Percentiles rank a stretch among this genome's conserved stretches.
phyloP scores from a whole-genome alignment of 2,888 invertebrate genomes.

The Drosophila mimetica region DNA sequence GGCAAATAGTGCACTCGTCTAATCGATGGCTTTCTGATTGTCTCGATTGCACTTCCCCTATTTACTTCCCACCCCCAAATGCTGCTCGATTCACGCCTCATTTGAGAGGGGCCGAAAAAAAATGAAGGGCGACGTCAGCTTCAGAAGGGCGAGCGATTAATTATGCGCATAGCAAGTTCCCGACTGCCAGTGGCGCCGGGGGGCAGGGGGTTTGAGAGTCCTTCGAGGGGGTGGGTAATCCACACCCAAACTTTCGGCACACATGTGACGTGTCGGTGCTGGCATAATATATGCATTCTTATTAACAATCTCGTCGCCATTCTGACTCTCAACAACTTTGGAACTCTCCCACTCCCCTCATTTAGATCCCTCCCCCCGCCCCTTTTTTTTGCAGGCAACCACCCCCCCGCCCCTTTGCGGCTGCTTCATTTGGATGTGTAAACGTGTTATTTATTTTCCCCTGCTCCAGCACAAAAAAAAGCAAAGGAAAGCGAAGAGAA shows the following conservation, averaged over 20 bases:
- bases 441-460: slow-evolving; percentile 78
- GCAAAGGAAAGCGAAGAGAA: slow-evolving; percentile 15
- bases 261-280: slow-evolving; percentile 56
- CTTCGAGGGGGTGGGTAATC: not conserved
- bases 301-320: slow-evolving; percentile 79
- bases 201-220: not conserved
- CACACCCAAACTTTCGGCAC: slow-evolving; percentile 3
- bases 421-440: slow-evolving; percentile 80
- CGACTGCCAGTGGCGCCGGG: not conserved
- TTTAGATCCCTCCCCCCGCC: not conserved
- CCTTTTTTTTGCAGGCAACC: too few relatives aligned
- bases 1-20: slow-evolving; percentile 11
- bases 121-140: slow-evolving; percentile 27
- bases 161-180: slow-evolving; percentile 50
- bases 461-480: not conserved
- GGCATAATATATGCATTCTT: slow-evolving; percentile 78
- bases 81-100: slow-evolving; percentile 7
- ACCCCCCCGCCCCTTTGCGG: slow-evolving; percentile 16
- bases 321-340: slow-evolving; percentile 59
- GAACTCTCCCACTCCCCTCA: slow-evolving; percentile 10
- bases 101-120: slow-evolving; percentile 18
- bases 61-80: not conserved
- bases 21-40: slow-evolving; percentile 8
- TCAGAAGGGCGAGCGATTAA: slow-evolving; percentile 60
- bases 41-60: slow-evolving; percentile 12